Evolutionary conservation across 2,888 invertebrate genomes (phyloP).

Genomic region (Brachynemurus nebulosus): DNA sequence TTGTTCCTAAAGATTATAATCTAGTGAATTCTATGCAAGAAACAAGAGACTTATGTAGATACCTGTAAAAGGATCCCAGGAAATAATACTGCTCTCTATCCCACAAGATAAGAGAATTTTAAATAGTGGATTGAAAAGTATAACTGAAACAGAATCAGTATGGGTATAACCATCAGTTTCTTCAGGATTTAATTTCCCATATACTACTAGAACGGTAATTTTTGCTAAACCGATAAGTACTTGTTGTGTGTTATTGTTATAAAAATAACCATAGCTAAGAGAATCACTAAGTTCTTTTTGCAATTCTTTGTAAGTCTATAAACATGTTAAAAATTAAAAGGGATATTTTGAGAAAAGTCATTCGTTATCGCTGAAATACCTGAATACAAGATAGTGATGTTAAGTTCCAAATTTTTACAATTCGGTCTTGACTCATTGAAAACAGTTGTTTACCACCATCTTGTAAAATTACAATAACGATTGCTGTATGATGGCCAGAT

Average conservation of each 20-base stretch:
- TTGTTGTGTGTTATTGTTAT: slow-evolving; percentile 50
- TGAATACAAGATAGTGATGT: slow-evolving; percentile 50
- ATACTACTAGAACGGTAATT: slow-evolving; percentile 49
- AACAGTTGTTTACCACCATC: slow-evolving; percentile 49
- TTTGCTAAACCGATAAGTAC: slow-evolving; percentile 49
- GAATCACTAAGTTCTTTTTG: slow-evolving; percentile 47
- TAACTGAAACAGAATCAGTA: slow-evolving; percentile 50
- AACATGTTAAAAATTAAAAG: no score
- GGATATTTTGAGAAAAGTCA: no score
- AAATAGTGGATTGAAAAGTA: slow-evolving; percentile 63
- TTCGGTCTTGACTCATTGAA: slow-evolving; percentile 56
- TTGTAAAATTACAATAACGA: slow-evolving; percentile 53
- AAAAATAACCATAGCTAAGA: no score
- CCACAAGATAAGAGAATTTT: slow-evolving; percentile 63
- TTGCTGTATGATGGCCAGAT: slow-evolving; percentile 54
- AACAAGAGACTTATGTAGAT: slow-evolving; percentile 6
- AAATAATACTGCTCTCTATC: slow-evolving; percentile 64
- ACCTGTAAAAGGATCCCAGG: slow-evolving; percentile 66
- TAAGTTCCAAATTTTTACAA: slow-evolving; percentile 66
- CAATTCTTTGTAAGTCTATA: slow-evolving; percentile 51
- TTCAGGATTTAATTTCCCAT: slow-evolving; percentile 48
- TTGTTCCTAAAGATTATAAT: slow-evolving; percentile 35
- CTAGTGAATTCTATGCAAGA: background rate
- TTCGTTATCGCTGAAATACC: no score
- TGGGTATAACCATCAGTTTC: slow-evolving; percentile 63